These are phyloP conservation scores for Amia ocellicauda DNA, from an alignment of 2,113 vertebrate species.

Conservation along the genomic window DNA sequence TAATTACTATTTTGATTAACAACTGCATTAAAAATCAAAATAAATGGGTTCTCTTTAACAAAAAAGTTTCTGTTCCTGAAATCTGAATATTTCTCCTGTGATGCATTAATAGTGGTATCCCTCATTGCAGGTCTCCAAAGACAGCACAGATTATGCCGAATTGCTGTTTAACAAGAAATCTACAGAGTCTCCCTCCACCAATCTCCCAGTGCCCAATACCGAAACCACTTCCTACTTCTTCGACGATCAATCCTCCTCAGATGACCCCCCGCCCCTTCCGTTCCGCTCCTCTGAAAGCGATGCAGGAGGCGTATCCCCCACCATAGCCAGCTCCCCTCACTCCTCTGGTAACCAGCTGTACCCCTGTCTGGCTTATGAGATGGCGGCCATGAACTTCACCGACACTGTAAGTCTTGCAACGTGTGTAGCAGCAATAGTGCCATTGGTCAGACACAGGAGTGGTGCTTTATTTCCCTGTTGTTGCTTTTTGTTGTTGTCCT, in stretches of 20 bases:
- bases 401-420: constrained; percentile 34
- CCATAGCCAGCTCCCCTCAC: not conserved
- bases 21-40: too few relatives aligned
- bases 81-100: too few relatives aligned
- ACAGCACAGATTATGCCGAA: constrained; percentile 42
- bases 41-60: too few relatives aligned
- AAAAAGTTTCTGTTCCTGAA: too few relatives aligned
- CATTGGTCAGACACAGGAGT: too few relatives aligned
- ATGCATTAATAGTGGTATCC: too few relatives aligned
- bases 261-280: constrained; percentile 37
- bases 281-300: constrained; percentile 16
- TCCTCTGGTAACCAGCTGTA: constrained; percentile 37
- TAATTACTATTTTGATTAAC: too few relatives aligned
- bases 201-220: not conserved
- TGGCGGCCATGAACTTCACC: not conserved
- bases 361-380: constrained; percentile 40
- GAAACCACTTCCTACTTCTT: not conserved
- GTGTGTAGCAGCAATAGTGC: too few relatives aligned
- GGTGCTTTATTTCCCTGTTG: too few relatives aligned
- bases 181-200: not conserved
- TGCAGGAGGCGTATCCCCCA: not conserved
- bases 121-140: constrained; percentile 29
- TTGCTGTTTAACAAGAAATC: constrained; percentile 39
- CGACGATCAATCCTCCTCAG: not conserved
- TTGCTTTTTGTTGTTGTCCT: too few relatives aligned